A percentile compares a stretch with the other conserved stretches of the same genome.
These are phyloP conservation scores for Mizuhopecten yessoensis DNA, from an alignment of 1,140 invertebrate species.

Conservation along the genomic window DNA sequence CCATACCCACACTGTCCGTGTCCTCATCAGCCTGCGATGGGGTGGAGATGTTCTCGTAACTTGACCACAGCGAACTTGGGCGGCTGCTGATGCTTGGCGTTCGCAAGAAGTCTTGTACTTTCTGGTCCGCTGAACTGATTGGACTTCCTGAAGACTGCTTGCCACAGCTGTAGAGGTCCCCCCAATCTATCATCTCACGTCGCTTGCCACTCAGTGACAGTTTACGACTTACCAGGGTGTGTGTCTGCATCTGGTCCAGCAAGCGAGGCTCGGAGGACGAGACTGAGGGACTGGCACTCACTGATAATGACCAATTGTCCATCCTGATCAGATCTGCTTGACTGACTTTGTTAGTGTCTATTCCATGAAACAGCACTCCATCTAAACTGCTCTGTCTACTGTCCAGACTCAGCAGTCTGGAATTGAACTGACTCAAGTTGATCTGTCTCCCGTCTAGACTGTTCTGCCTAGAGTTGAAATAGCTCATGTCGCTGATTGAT, in stretches of 20 bases:
- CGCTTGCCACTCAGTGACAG: slow-evolving; percentile 62
- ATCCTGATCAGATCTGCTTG: slow-evolving; percentile 48
- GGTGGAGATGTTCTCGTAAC: slow-evolving; percentile 79
- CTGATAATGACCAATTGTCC: slow-evolving; percentile 53
- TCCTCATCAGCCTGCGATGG: slow-evolving; percentile 69
- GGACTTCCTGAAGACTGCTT: slow-evolving; percentile 46
- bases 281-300: not conserved
- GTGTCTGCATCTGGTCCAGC: slow-evolving; percentile 70
- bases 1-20: slow-evolving; percentile 53
- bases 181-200: slow-evolving; percentile 49
- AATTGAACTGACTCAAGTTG: not conserved
- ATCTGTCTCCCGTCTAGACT: not conserved
- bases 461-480: slow-evolving; percentile 12
- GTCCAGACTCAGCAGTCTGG: not conserved
- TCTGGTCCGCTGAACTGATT: slow-evolving; percentile 64
- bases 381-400: not conserved
- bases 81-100: slow-evolving; percentile 72
- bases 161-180: not conserved
- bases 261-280: slow-evolving; percentile 57
- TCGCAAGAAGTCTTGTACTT: slow-evolving; percentile 65
- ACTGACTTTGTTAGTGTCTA: slow-evolving; percentile 44
- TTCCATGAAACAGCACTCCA: slow-evolving; percentile 51
- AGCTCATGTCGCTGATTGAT: slow-evolving; percentile 52
- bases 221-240: slow-evolving; percentile 66
- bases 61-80: slow-evolving; percentile 76